Conservation (phyloP, 2,888 invertebrate species). For the Apodemia mormo region DNA sequence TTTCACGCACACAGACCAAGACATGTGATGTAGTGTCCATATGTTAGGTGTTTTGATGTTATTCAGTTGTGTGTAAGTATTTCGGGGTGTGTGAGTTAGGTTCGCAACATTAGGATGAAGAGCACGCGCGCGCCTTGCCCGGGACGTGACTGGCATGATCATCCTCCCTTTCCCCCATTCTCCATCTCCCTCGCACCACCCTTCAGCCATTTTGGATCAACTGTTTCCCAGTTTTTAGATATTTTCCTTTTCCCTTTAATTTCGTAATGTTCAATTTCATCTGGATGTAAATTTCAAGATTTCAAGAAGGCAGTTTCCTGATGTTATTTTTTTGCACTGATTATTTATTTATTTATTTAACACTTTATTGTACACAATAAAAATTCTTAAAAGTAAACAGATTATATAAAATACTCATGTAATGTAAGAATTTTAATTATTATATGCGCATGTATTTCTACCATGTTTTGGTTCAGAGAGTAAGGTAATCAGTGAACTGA, state of each 20-base stretch:
- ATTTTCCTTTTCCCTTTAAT: slow-evolving; percentile 73
- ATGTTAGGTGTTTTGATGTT: slow-evolving; percentile 59
- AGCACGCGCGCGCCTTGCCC: slow-evolving; percentile 78
- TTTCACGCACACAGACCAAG: slow-evolving; percentile 51
- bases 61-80: slow-evolving; percentile 54
- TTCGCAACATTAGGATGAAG: slow-evolving; percentile 75
- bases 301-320: slow-evolving; percentile 28
- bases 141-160: slow-evolving; percentile 80
- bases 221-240: slow-evolving; percentile 76
- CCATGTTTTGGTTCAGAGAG: too few relatives aligned
- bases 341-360: too few relatives aligned
- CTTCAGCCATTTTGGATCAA: slow-evolving; percentile 74
- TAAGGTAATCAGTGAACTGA: too few relatives aligned
- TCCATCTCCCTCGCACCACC: slow-evolving; percentile 69
- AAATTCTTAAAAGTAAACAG: too few relatives aligned
- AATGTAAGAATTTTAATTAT: too few relatives aligned
- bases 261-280: slow-evolving; percentile 70
- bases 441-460: too few relatives aligned
- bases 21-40: slow-evolving; percentile 47
- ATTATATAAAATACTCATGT: too few relatives aligned
- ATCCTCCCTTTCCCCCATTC: slow-evolving; percentile 73
- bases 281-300: slow-evolving; percentile 43
- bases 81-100: slow-evolving; percentile 67
- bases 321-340: too few relatives aligned
- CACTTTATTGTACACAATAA: too few relatives aligned